Percentiles rank a stretch among this genome's conserved stretches.
These are phyloP conservation scores for Pelosia muscerda DNA, from an alignment of 2,888 invertebrate species.

Conservation along the genomic window DNA sequence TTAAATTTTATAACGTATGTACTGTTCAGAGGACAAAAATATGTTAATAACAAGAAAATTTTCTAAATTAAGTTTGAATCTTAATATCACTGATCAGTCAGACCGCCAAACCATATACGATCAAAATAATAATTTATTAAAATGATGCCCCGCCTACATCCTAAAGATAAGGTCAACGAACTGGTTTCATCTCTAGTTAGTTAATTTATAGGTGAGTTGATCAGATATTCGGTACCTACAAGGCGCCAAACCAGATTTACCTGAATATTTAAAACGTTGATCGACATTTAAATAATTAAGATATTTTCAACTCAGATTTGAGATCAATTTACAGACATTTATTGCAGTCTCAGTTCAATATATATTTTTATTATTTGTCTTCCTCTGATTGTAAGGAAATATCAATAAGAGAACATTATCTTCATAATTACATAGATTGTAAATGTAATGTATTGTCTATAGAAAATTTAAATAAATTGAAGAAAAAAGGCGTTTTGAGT, in stretches of 20 bases:
- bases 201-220: slow-evolving; percentile 30
- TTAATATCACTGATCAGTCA: not conserved
- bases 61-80: not conserved
- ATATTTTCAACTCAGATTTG: not conserved
- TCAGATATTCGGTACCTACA: slow-evolving; percentile 1
- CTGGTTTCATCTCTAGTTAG: slow-evolving; percentile 41
- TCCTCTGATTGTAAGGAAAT: too few species aligned
- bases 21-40: too few species aligned
- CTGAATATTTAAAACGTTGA: slow-evolving; percentile 3
- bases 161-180: slow-evolving; percentile 39
- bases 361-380: too few species aligned
- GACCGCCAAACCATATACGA: not conserved
- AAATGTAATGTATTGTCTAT: too few species aligned
- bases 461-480: too few species aligned
- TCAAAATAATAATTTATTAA: slow-evolving; percentile 20
- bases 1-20: too few species aligned
- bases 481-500: too few species aligned
- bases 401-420: too few species aligned
- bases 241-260: slow-evolving; percentile 12
- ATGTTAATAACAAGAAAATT: too few species aligned
- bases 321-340: too few species aligned
- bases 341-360: too few species aligned
- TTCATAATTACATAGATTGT: too few species aligned
- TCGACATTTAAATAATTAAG: not conserved
- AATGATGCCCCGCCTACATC: slow-evolving; percentile 20